Conservation (phyloP, 2,113 vertebrate species). For the Eulemur rufifrons region DNA sequence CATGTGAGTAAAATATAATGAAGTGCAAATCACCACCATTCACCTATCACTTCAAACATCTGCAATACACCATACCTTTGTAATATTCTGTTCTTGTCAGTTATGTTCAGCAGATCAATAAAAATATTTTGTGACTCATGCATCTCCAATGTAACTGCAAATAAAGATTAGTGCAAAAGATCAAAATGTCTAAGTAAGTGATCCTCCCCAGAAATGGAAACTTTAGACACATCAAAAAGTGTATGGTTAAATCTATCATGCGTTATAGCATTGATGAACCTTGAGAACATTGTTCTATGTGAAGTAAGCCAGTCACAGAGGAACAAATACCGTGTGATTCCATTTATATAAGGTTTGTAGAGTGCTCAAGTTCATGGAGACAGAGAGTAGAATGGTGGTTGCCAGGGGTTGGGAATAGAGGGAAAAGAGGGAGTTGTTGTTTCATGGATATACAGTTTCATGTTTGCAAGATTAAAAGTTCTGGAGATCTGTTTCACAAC, state of each 20-base stretch:
- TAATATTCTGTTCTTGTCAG: background rate
- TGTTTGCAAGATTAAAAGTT: background rate
- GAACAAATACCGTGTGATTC: background rate
- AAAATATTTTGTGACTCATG: background rate
- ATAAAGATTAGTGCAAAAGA: background rate
- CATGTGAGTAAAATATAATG: background rate
- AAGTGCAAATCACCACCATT: background rate
- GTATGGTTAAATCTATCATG: background rate
- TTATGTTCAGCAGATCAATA: background rate
- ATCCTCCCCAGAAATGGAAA: background rate
- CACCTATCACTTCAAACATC: background rate
- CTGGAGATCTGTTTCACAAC: background rate
- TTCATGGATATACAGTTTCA: background rate
- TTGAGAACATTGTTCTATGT: background rate
- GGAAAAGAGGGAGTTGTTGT: background rate
- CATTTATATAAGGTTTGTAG: background rate
- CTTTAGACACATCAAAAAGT: background rate
- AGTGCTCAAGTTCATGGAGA: background rate
- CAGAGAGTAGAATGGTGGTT: background rate
- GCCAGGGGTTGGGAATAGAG: background rate
- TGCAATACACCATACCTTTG: background rate
- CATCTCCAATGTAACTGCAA: background rate
- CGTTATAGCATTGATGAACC: background rate
- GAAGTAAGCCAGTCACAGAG: background rate
- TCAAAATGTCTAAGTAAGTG: background rate